A percentile compares a stretch with the other conserved stretches of the same genome.
Conservation (phyloP, 2,797 vertebrate species). For the Eospalax fontanierii region DNA sequence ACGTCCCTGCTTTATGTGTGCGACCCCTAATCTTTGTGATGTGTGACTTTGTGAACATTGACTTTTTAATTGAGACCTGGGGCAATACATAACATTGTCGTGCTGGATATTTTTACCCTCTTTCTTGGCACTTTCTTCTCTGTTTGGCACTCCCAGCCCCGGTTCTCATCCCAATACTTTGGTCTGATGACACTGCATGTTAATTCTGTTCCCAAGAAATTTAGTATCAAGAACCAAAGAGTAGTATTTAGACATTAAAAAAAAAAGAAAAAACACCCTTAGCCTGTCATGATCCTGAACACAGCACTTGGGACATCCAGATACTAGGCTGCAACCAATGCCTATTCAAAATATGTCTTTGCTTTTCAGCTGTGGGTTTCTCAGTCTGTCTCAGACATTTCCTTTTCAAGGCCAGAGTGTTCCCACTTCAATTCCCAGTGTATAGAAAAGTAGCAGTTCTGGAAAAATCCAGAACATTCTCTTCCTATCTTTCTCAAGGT, state of each 20-base stretch:
- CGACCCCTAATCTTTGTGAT: background rate
- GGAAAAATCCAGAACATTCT: constrained; percentile 8
- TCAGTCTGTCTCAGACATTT: background rate
- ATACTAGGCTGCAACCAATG: background rate
- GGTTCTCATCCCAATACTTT: background rate
- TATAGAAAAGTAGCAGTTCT: constrained; percentile 28
- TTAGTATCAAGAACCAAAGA: background rate
- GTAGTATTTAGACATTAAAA: background rate
- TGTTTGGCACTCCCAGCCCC: background rate
- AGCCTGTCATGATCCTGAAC: background rate
- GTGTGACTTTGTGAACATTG: background rate
- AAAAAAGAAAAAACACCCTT: too few relatives aligned
- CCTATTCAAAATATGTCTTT: background rate
- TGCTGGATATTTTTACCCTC: constrained; percentile 59
- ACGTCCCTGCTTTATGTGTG: background rate
- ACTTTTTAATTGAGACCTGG: constrained; percentile 16
- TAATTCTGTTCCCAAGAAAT: constrained; percentile 54
- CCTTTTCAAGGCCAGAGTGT: background rate
- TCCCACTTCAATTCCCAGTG: background rate
- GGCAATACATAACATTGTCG: background rate
- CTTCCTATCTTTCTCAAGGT: constrained; percentile 26
- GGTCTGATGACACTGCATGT: background rate
- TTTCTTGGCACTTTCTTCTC: constrained; percentile 42
- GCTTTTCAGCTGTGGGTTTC: background rate
- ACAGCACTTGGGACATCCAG: background rate